These are phyloP conservation scores for Peromyscus eremicus DNA, from an alignment of 2,797 vertebrate genomes.

Conservation along the genomic window DNA sequence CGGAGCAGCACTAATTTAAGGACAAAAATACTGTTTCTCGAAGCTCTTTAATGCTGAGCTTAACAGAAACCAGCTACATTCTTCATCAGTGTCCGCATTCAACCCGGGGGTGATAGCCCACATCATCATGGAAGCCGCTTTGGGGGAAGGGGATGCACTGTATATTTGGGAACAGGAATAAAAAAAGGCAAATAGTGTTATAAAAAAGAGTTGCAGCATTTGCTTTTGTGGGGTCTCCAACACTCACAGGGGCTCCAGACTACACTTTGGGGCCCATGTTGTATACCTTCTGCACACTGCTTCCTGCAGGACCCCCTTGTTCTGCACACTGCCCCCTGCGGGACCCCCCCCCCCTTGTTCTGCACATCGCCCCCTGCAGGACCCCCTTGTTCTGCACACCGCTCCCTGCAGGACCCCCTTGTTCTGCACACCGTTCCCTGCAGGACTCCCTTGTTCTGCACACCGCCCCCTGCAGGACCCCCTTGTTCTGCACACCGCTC, in stretches of 20 bases:
- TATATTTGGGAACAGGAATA: not conserved
- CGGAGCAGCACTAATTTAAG: conserved; percentile 19
- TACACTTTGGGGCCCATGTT: not conserved
- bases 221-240: not conserved
- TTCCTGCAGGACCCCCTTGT: not conserved
- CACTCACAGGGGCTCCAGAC: not conserved
- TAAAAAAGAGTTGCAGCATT: not conserved
- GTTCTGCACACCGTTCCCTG: not conserved
- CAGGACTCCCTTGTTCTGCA: not conserved
- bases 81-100: not conserved
- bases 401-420: not conserved
- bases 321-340: not conserved
- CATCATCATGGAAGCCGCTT: not conserved
- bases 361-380: not conserved
- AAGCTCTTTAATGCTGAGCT: not conserved
- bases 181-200: not conserved
- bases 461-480: not conserved
- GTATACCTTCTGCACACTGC: not conserved
- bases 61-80: not conserved
- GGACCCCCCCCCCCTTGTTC: not conserved
- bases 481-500: not conserved
- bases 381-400: not conserved
- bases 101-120: not conserved
- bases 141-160: not conserved
- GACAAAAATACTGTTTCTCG: not conserved